phyloP scores from a whole-genome alignment of 2,888 invertebrate species.

The Tortricodes alternella region DNA sequence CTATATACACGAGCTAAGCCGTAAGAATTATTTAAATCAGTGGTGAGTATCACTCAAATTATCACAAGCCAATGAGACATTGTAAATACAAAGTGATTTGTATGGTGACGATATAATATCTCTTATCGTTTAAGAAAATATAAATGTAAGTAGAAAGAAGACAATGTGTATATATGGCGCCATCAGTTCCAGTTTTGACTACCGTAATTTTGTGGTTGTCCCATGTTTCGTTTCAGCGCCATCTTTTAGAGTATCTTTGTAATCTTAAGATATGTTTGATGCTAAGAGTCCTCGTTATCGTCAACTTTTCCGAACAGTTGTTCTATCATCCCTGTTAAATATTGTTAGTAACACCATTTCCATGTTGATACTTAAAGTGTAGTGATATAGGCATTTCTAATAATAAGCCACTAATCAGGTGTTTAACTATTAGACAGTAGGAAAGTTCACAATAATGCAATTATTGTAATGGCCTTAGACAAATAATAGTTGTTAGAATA shows the following conservation, averaged over 20 bases:
- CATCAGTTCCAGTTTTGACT: neutral
- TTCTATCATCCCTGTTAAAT: neutral
- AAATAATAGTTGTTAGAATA: constrained; percentile 15
- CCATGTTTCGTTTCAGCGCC: neutral
- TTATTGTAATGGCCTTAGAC: constrained; percentile 32
- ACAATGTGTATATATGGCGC: neutral
- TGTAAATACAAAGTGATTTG: neutral
- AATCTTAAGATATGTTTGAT: neutral
- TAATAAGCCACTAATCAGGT: constrained; percentile 24
- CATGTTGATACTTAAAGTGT: constrained; percentile 26
- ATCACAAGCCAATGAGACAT: neutral
- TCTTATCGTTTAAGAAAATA: too few relatives aligned
- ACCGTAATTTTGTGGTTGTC: neutral
- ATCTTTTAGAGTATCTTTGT: neutral
- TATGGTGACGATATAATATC: neutral
- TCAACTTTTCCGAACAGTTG: neutral
- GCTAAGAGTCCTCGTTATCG: neutral
- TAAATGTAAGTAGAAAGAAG: too few relatives aligned
- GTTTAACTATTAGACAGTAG: constrained; percentile 28
- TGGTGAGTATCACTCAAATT: neutral
- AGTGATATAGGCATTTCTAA: constrained; percentile 33
- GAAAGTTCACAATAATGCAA: constrained; percentile 30
- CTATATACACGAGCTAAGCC: constrained; percentile 10
- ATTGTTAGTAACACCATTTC: neutral
- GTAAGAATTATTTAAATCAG: too few relatives aligned